A percentile compares a stretch with the other conserved stretches of the same genome.
Evolutionary conservation across 2,113 vertebrate species (phyloP).

Genomic region (Salvelinus namaycush): DNA sequence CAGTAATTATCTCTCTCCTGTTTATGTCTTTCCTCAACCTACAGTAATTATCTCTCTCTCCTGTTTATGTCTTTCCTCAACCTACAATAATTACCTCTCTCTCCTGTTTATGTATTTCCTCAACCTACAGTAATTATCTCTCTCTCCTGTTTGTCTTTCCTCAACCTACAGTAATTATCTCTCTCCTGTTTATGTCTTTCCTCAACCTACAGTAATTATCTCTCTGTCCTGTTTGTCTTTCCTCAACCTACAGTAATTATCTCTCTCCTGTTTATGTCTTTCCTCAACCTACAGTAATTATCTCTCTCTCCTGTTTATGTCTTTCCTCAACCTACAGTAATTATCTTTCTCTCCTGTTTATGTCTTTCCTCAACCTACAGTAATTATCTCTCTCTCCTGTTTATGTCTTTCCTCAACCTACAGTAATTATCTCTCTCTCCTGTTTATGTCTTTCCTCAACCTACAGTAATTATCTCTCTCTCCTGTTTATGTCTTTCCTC

Average conservation of each 20-base stretch:
- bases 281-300: neutral
- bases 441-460: too few relatives aligned
- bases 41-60: neutral
- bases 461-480: too few relatives aligned
- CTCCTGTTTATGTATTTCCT: neutral
- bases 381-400: too few relatives aligned
- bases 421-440: too few relatives aligned
- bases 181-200: neutral
- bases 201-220: neutral
- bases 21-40: neutral
- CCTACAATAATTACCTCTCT: neutral
- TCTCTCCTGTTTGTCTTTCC: neutral
- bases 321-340: neutral
- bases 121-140: neutral
- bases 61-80: neutral
- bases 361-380: too few relatives aligned
- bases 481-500: too few relatives aligned
- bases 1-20: neutral
- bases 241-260: neutral
- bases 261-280: neutral
- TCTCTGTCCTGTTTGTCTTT: neutral
- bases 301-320: neutral
- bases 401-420: too few relatives aligned
- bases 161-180: neutral
- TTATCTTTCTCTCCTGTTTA: neutral